These are phyloP conservation scores for Rhinichthys osculus DNA, from an alignment of 2,797 vertebrate species.

Conservation along the genomic window DNA sequence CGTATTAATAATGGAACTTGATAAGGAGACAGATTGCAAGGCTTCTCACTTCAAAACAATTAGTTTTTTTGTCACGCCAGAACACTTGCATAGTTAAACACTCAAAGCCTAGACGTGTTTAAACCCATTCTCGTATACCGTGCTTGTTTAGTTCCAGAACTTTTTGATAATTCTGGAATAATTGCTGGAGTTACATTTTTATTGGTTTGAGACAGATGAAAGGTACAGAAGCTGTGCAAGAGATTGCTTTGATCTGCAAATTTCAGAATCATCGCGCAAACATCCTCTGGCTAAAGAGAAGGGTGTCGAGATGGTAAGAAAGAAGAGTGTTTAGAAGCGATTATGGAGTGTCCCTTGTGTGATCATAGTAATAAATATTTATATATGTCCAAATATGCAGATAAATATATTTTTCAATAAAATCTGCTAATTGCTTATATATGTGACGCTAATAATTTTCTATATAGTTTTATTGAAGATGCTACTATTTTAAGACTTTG, in stretches of 20 bases:
- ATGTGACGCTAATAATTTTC: neutral
- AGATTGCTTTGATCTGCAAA: slow-evolving; percentile 26
- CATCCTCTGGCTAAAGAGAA: slow-evolving; percentile 35
- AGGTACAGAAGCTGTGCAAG: neutral
- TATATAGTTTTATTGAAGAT: neutral
- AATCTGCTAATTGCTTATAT: neutral
- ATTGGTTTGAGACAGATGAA: slow-evolving; percentile 23
- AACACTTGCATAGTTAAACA: neutral
- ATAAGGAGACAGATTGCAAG: neutral
- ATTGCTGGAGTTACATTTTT: neutral
- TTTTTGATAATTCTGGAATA: neutral
- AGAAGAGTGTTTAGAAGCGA: neutral
- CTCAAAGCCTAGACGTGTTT: neutral
- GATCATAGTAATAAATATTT: neutral
- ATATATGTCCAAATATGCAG: neutral
- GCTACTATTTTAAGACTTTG: neutral
- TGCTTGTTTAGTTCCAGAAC: neutral
- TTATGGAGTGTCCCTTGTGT: neutral
- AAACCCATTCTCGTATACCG: neutral
- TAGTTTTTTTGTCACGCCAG: neutral
- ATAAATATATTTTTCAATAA: neutral
- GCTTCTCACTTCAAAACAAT: slow-evolving; percentile 6
- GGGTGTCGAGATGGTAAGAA: neutral
- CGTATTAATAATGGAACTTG: neutral
- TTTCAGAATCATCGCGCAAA: slow-evolving; percentile 22